These are phyloP conservation scores for Athrips mouffetella DNA, from an alignment of 2,888 invertebrate genomes.

Conservation along the genomic window DNA sequence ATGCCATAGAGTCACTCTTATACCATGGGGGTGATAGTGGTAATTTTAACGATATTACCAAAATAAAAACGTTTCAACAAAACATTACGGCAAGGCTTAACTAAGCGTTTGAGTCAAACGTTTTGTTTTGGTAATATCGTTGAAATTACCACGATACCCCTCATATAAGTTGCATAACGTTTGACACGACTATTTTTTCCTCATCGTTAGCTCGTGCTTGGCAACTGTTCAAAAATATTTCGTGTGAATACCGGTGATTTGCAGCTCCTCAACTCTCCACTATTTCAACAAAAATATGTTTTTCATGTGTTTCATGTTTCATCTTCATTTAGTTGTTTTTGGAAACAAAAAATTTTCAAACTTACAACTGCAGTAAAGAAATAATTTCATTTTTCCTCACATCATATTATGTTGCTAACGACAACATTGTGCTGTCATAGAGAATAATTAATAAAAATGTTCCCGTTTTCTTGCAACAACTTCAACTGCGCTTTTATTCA, in stretches of 20 bases:
- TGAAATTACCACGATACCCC: no score
- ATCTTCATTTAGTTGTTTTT: background rate
- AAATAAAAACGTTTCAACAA: no score
- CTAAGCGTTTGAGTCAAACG: no score
- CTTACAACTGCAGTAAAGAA: background rate
- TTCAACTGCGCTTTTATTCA: conserved; percentile 14
- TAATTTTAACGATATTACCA: no score
- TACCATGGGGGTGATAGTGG: no score
- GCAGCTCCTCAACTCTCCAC: conserved; percentile 9
- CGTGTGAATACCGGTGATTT: conserved; percentile 12
- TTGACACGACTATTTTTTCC: conserved; percentile 72
- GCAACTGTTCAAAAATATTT: conserved; percentile 56
- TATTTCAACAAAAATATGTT: conserved; percentile 12
- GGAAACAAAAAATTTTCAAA: background rate
- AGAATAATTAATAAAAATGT: no score
- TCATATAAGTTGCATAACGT: conserved; percentile 40
- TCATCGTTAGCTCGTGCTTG: conserved; percentile 61
- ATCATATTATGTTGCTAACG: no score
- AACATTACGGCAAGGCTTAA: no score
- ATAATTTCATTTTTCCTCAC: background rate
- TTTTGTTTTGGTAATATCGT: no score
- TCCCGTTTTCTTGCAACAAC: background rate
- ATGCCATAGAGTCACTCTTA: no score
- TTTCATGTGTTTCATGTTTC: background rate
- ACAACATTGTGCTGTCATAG: no score